Evolutionary conservation across 2,113 vertebrate genomes (phyloP).

Genomic region (Spilogale gracilis): DNA sequence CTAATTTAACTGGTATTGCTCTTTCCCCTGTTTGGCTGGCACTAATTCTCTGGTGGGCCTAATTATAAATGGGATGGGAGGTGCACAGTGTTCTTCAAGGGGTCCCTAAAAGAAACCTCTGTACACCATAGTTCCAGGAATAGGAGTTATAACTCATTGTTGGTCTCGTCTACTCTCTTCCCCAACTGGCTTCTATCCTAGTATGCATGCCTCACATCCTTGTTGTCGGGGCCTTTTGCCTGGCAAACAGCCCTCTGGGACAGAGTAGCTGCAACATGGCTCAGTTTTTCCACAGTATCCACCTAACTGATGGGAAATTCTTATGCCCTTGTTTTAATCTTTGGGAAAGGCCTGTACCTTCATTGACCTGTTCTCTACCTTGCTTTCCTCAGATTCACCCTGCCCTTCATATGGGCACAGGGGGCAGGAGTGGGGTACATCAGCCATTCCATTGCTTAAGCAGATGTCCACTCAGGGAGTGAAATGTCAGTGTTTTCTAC

Average conservation of each 20-base stretch:
- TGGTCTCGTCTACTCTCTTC: neutral
- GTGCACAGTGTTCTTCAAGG: neutral
- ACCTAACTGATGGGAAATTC: neutral
- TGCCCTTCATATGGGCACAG: neutral
- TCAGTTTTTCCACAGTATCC: neutral
- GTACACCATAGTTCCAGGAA: neutral
- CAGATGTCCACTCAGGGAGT: neutral
- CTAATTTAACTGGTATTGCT: neutral
- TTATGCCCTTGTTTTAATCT: neutral
- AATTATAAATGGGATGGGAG: neutral
- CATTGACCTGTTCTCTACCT: neutral
- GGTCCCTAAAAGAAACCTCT: neutral
- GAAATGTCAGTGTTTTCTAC: neutral
- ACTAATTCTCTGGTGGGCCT: neutral
- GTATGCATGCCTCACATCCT: neutral
- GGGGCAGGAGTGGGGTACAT: neutral
- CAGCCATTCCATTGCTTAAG: neutral
- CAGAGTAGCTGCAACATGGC: neutral
- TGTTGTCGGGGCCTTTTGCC: neutral
- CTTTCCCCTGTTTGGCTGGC: neutral
- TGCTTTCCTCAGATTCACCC: neutral
- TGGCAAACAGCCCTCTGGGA: neutral
- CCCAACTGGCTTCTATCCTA: neutral
- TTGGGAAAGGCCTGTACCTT: neutral
- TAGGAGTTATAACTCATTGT: neutral